Base-by-base conservation (phyloP, 2,888 invertebrate species). In the Esperia sulphurella region DNA sequence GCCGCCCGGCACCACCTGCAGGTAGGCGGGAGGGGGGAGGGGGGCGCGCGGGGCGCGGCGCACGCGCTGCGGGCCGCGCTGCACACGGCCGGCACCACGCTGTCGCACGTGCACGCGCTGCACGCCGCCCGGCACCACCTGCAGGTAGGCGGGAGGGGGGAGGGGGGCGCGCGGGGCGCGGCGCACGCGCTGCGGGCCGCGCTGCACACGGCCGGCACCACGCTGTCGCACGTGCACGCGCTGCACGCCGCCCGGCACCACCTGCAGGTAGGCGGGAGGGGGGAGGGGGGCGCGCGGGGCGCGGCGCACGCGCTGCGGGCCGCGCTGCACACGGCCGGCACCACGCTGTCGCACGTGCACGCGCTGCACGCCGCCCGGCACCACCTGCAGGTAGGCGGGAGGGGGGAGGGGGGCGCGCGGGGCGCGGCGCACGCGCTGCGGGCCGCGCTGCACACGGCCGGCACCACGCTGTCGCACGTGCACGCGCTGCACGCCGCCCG, bases 41-140 rank as follows among this genome's bases (percentile, higher is more conserved):
- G 96, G 54, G 94, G 96, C 57, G 97, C 96, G 79, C 86, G 97
- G 51, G 95, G 94, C 69, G 97, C 96, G 28, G 96, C 97, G n/a
- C 92, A 94, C 68, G 91, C 95, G 40, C 77, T 93, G 35, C 71
- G 69, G 35, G 74, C 69, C 0, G 89, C 89, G 0, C 85, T 97
- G 14, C 93, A 94, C 21, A 93, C 93, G 58, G 95, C 95, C 6
- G 93, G 94, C 68, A 95, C 94, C 8, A 93, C 93, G 31, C 85
- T 98, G 29, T 92, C 94, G 47, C 94, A 94, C 49, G 96, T 98
- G 0, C 96, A 96, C 66, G 98, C 96, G 4, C 86, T 98, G 28
- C 91, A 94, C 54, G 95, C 97, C 69, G 91, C 97, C 4, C 92
- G 94, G 49, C 88, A 89, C 41, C 96, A 97, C 62, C 79, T 98